These are phyloP conservation scores for Acronicta aceris DNA, from an alignment of 2,888 invertebrate genomes.

Conservation along the genomic window DNA sequence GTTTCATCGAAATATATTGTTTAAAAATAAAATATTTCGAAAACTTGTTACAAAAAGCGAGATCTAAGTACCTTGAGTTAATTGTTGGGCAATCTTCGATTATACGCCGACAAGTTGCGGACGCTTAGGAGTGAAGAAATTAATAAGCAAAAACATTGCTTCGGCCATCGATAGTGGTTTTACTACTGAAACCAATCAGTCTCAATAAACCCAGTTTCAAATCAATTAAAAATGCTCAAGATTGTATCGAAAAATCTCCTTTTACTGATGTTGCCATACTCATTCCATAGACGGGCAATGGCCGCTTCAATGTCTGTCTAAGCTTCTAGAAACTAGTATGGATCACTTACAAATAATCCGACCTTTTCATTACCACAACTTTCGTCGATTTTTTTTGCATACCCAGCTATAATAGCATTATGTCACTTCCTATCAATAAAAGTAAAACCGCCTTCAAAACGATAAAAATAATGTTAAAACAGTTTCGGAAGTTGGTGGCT, in stretches of 20 bases:
- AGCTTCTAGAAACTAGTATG: too few relatives aligned
- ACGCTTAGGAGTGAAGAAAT: slow-evolving; percentile 60
- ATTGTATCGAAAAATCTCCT: background rate
- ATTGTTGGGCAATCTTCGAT: slow-evolving; percentile 63
- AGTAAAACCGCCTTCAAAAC: too few relatives aligned
- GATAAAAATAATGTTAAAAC: too few relatives aligned
- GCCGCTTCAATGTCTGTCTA: too few relatives aligned
- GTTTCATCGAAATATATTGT: slow-evolving; percentile 33
- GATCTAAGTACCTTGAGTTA: slow-evolving; percentile 50
- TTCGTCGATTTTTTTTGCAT: too few relatives aligned
- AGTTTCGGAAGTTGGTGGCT: too few relatives aligned
- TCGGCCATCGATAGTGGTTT: slow-evolving; percentile 22
- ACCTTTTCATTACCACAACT: too few relatives aligned
- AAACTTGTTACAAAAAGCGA: slow-evolving; percentile 40
- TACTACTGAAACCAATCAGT: slow-evolving; percentile 40
- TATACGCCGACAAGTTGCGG: slow-evolving; percentile 67
- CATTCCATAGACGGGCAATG: background rate
- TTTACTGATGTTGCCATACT: background rate
- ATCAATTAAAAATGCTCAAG: slow-evolving; percentile 39
- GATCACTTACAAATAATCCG: too few relatives aligned
- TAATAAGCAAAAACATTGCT: slow-evolving; percentile 46
- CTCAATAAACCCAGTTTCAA: slow-evolving; percentile 30
- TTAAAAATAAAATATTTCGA: slow-evolving; percentile 41
- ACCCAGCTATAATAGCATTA: too few relatives aligned
- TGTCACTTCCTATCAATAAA: too few relatives aligned